These are phyloP conservation scores for Cryptotermes secundus DNA, from an alignment of 1,140 invertebrate species.

Conservation along the genomic window DNA sequence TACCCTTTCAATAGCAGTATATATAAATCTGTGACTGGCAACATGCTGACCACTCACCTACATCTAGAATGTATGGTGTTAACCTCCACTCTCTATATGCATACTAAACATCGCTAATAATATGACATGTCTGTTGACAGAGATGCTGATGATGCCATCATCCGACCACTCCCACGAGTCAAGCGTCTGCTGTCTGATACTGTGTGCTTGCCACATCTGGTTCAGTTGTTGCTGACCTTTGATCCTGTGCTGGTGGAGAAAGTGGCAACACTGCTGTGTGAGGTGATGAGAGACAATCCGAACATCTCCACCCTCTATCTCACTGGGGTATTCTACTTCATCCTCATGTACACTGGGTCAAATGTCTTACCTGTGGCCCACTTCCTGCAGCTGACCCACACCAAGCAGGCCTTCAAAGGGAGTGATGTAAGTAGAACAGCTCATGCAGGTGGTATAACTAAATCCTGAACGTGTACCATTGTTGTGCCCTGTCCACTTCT, in stretches of 20 bases:
- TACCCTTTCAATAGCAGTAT: too few species aligned
- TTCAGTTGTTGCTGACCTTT: constrained; percentile 95
- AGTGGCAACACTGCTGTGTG: constrained; percentile 79
- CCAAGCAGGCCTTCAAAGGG: constrained; percentile 89
- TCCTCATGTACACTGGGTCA: constrained; percentile 98
- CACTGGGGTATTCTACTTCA: constrained; percentile 97
- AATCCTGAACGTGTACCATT: background rate
- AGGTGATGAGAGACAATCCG: constrained; percentile 95
- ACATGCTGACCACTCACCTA: too few species aligned
- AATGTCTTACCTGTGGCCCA: constrained; percentile 94
- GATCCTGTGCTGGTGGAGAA: constrained; percentile 95
- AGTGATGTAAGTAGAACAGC: constrained; percentile 70
- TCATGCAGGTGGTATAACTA: background rate
- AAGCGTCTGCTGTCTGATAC: constrained; percentile 88
- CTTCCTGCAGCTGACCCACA: constrained; percentile 92
- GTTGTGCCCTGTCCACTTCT: background rate
- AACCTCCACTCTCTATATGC: too few species aligned
- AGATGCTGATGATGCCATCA: constrained; percentile 84
- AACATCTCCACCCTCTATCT: constrained; percentile 91
- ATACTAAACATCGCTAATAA: too few species aligned
- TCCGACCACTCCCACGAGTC: constrained; percentile 90
- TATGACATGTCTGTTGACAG: constrained; percentile 49
- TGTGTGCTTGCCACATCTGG: constrained; percentile 89
- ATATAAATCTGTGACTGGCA: too few species aligned
- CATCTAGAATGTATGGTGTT: too few species aligned